Base-by-base conservation (phyloP, 2,797 vertebrate genomes). In the Pseudotriccus pelzelni region DNA sequence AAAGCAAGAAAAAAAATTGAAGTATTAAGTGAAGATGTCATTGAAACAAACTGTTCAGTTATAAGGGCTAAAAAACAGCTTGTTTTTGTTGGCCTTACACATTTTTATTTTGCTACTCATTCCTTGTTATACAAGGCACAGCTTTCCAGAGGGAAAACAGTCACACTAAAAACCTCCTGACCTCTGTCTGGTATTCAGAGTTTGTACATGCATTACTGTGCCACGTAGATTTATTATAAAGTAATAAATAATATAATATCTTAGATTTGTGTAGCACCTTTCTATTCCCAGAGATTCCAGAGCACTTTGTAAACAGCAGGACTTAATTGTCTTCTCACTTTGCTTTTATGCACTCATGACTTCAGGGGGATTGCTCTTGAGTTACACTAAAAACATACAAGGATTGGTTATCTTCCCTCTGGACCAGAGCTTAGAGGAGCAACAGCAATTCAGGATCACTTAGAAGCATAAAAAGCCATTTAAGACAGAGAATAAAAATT, bases 261-360 rank as follows among this genome's bases (percentile, higher is more conserved):
- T 52, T 22, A 25, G 66, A 89, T 89, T 91, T 89, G 64, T 58
- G 12, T 5, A 80, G 15, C 56, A 83, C 75, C 81, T 91, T 92
- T 77, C 66, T 95, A 87, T 75, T 94, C 92, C 94, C 94, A 95
- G 69, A 62, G 78, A 96, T 90, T 72, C 43, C 72, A 87, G 83
- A 89, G 46, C 56, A 60, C 86, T 93, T 87, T 70, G 64, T 46
- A 87, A 96, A 68, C 86, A 93, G 81, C 78, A 83, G 84, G 84
- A 55, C 25, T 87, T 95, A 84, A 96, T 91, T 93, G 75, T 91
- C 67, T 95, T 90, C 73, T 91, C 73, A 23, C 74, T 81, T 82
- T 76, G 62, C 64, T 83, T 80, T 85, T 77, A 58, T 84, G 56
- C 27, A 34, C 68, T 76, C 47, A 43, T 83, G 86, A 89, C 64